Percentiles rank a stretch among this genome's conserved stretches.
Conservation (phyloP, 1,140 invertebrate genomes). For the Meteorus sp. region DNA sequence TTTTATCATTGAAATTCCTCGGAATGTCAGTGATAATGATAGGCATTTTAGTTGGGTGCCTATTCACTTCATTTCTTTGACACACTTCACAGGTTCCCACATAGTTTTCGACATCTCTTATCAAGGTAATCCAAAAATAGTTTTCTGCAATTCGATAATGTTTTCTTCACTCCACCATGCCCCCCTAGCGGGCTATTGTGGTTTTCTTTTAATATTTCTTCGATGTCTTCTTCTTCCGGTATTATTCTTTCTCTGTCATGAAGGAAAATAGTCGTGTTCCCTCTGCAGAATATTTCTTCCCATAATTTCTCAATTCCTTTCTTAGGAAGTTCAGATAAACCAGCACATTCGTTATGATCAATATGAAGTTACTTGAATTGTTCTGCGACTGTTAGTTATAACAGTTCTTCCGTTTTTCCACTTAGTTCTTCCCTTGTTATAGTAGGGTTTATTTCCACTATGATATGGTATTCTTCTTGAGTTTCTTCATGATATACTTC, state of each 20-base stretch:
- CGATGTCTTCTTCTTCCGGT: neutral
- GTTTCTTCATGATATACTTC: slow-evolving; percentile 10
- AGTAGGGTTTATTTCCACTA: neutral
- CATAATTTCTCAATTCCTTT: slow-evolving; percentile 11
- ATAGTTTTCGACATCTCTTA: slow-evolving; percentile 21
- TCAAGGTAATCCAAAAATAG: slow-evolving; percentile 22
- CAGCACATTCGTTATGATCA: slow-evolving; percentile 3
- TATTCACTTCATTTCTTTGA: slow-evolving; percentile 21
- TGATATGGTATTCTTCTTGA: neutral
- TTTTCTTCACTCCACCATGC: slow-evolving; percentile 21
- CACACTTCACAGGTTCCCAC: slow-evolving; percentile 21
- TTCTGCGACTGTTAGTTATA: slow-evolving; percentile 3
- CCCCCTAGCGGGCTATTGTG: slow-evolving; percentile 17
- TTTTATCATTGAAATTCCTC: slow-evolving; percentile 18
- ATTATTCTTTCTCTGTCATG: slow-evolving; percentile 13
- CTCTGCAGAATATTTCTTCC: neutral
- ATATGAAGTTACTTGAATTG: slow-evolving; percentile 17
- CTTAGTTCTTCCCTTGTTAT: neutral
- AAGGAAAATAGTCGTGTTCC: neutral
- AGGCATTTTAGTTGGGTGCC: slow-evolving; percentile 19
- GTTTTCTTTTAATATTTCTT: slow-evolving; percentile 23
- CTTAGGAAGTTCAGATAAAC: neutral
- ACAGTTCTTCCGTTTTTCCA: neutral
- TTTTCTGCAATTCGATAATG: slow-evolving; percentile 17
- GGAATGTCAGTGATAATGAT: slow-evolving; percentile 26